Evolutionary conservation across 1,140 invertebrate genomes (phyloP).

Genomic region (Cotesia vestalis): DNA sequence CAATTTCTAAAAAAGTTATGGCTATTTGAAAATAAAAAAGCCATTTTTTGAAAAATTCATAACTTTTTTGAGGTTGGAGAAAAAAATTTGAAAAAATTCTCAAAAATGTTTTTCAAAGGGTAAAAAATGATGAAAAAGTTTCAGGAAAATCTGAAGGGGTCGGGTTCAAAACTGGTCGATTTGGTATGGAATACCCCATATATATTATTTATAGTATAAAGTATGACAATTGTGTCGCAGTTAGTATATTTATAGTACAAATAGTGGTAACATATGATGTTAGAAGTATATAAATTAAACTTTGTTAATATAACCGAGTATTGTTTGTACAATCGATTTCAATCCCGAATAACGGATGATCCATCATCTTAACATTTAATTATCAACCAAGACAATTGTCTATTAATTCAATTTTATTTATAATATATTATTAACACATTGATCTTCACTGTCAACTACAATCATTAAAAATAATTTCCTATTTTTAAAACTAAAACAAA

Average conservation of each 20-base stretch:
- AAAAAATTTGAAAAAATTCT: too few species aligned
- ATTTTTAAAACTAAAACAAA: too few species aligned
- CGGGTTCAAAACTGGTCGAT: too few species aligned
- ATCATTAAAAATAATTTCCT: too few species aligned
- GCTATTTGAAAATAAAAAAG: too few species aligned
- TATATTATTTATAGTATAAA: neutral
- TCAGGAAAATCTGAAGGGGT: too few species aligned
- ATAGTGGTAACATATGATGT: neutral
- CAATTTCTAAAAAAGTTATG: too few species aligned
- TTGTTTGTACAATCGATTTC: constrained; percentile 27
- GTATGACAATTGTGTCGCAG: constrained; percentile 8
- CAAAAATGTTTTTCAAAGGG: too few species aligned
- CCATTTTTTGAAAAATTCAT: too few species aligned
- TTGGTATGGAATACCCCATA: too few species aligned
- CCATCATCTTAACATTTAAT: neutral
- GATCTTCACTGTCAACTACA: neutral
- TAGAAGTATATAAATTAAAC: constrained; percentile 7
- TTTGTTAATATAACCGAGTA: neutral
- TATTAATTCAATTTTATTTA: neutral
- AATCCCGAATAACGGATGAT: constrained; percentile 20
- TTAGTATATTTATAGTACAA: neutral
- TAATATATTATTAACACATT: neutral
- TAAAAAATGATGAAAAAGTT: too few species aligned
- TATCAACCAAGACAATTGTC: constrained; percentile 15
- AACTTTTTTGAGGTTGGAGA: too few species aligned